Evolutionary conservation across 1,140 invertebrate species (phyloP).

Genomic region (Leguminivora glycinivorella): DNA sequence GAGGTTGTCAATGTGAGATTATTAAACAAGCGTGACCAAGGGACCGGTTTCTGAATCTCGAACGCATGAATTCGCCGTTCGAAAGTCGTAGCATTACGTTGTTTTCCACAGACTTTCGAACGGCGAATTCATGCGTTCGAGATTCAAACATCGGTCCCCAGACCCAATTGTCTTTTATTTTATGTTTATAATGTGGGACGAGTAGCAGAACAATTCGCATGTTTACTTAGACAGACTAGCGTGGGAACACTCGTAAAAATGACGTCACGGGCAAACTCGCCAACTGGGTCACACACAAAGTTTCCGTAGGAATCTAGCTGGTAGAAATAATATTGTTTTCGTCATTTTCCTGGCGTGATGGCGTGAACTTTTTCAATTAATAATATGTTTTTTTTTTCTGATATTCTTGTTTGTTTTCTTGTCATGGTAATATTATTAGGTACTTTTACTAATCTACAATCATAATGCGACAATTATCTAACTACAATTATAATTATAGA

Average conservation of each 20-base stretch:
- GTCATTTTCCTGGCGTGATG: not conserved
- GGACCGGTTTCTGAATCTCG: too few relatives aligned
- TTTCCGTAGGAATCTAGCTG: not conserved
- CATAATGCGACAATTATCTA: too few relatives aligned
- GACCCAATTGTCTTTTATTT: not conserved
- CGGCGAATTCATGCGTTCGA: too few relatives aligned
- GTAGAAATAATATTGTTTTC: not conserved
- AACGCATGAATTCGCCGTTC: too few relatives aligned
- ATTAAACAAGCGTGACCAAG: too few relatives aligned
- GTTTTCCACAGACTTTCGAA: too few relatives aligned
- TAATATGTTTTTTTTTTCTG: not conserved
- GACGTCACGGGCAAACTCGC: not conserved
- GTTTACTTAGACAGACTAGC: not conserved
- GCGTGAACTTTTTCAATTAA: not conserved
- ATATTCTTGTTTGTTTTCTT: not conserved
- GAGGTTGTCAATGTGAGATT: too few relatives aligned
- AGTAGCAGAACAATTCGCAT: slow-evolving; percentile 7
- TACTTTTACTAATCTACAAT: too few relatives aligned
- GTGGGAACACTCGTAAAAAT: slow-evolving; percentile 18
- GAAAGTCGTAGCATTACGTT: too few relatives aligned
- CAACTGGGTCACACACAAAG: not conserved
- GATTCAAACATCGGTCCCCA: too few relatives aligned
- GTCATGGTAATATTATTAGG: not conserved
- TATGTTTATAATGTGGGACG: not conserved
- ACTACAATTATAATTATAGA: too few relatives aligned